These are phyloP conservation scores for Drosophila tropicalis DNA, from an alignment of 1,140 invertebrate species.

Conservation along the genomic window DNA sequence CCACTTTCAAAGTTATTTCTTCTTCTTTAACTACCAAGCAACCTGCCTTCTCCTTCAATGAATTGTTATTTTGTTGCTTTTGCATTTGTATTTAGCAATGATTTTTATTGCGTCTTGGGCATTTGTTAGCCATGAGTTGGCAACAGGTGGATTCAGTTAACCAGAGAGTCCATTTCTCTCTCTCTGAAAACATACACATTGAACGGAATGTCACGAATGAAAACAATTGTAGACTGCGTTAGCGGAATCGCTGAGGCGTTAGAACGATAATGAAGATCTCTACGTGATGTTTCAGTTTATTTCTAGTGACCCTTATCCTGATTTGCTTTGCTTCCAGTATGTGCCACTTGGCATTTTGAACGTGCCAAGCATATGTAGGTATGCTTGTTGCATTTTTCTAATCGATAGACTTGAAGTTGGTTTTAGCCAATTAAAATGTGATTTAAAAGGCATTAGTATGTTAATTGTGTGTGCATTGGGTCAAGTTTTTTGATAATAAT, in stretches of 20 bases:
- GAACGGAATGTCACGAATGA: constrained; percentile 1
- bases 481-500: too few species aligned
- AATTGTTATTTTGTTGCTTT: not conserved
- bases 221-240: not conserved
- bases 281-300: too few species aligned
- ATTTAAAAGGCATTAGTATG: too few species aligned
- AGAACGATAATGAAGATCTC: not conserved
- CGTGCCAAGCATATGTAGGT: too few species aligned
- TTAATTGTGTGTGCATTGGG: too few species aligned
- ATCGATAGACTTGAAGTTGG: too few species aligned
- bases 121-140: constrained; percentile 9
- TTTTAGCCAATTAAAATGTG: too few species aligned
- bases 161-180: not conserved
- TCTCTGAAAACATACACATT: too few species aligned
- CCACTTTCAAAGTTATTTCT: constrained; percentile 73
- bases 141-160: not conserved
- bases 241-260: not conserved
- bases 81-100: constrained; percentile 44
- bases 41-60: not conserved
- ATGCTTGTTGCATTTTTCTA: too few species aligned
- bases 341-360: too few species aligned
- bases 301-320: too few species aligned
- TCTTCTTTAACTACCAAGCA: constrained; percentile 11
- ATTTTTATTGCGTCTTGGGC: constrained; percentile 26
- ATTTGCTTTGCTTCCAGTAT: too few species aligned